Evolutionary conservation across 64 coral and sea anemone genomes (phyloP), one percentile per base, ranked within the genome.

Genomic region (Actinia equina): DNA sequence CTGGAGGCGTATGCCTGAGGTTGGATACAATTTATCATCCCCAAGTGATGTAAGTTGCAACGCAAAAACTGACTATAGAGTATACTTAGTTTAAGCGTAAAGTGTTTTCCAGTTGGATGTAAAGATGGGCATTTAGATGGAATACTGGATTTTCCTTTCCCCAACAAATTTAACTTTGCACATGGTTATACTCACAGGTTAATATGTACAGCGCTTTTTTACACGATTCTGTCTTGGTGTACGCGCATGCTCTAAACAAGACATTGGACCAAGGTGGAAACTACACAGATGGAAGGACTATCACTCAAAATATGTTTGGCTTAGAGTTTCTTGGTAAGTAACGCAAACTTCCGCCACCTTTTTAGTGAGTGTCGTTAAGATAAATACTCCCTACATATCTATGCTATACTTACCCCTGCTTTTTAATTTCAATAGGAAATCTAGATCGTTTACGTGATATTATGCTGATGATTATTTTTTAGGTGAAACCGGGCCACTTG

Each of bases 201-300:
- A 81, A 81, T 37, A 52, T 81, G 49, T 81, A 81, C 16, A 81
- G 78, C 43, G 78, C 88, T 3, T 98, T 88, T 65, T 54, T 98
- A 18, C 91, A 98, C 20, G 96, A 98, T 63, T 90, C 96, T 14
- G 89, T 94, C 12, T 95, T 89, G 56, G 85, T 95, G 44, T 98
- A 98, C 80, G 96, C 93, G 19, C 88, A 94, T 70, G 96, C 93
- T 70, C 27, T 98, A 1, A 95, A 98, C 71, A 87, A 79, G 52
- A 93, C 93, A 12, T 56, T 98, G 18, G 22, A 90, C 17, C 17
- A 88, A 3, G 93, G 85, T 25, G 53, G 54, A 17, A 86, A 95
- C n/a, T 63, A 60, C 44, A 89, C 77, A 81, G 88, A 98, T 59
- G 96, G 96, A 7, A 82, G 27, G 63, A 17, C 79, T 43, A 42